phyloP scores from a whole-genome alignment of 2,797 vertebrate genomes.

The Dicrostonyx torquatus region DNA sequence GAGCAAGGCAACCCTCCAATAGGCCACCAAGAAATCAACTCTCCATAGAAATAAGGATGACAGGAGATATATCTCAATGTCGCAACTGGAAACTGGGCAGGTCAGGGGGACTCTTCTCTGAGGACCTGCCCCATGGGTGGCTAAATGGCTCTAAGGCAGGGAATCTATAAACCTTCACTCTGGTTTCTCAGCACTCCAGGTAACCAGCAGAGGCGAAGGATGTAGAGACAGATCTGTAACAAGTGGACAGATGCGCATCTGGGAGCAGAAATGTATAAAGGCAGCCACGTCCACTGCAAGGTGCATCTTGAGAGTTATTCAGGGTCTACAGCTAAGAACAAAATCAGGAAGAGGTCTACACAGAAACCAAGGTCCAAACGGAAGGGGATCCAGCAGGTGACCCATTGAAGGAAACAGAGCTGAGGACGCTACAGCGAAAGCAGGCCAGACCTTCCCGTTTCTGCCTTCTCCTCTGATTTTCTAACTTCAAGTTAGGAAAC shows the following conservation, averaged over 20 bases:
- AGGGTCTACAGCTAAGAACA: not conserved
- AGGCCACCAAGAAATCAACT: not conserved
- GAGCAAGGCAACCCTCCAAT: not conserved
- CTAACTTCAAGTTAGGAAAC: not conserved
- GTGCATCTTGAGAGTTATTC: not conserved
- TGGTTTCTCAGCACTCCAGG: not conserved
- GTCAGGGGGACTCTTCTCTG: not conserved
- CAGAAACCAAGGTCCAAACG: not conserved
- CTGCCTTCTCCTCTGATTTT: not conserved
- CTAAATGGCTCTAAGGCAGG: not conserved
- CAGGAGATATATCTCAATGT: not conserved
- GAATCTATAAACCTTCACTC: not conserved
- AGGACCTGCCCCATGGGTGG: not conserved
- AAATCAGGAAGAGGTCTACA: not conserved
- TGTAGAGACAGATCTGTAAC: not conserved
- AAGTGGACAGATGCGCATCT: not conserved
- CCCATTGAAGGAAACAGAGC: not conserved
- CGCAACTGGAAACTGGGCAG: not conserved
- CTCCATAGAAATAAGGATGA: not conserved
- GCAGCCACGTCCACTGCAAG: not conserved
- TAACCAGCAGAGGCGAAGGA: not conserved
- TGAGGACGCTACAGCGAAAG: accelerated
- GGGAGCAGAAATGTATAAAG: not conserved
- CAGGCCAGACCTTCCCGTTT: not conserved
- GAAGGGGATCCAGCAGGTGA: not conserved